Percentiles rank a stretch among this genome's conserved stretches.
Conservation (phyloP, 2,888 invertebrate genomes). For the Nymphalis urticae region DNA sequence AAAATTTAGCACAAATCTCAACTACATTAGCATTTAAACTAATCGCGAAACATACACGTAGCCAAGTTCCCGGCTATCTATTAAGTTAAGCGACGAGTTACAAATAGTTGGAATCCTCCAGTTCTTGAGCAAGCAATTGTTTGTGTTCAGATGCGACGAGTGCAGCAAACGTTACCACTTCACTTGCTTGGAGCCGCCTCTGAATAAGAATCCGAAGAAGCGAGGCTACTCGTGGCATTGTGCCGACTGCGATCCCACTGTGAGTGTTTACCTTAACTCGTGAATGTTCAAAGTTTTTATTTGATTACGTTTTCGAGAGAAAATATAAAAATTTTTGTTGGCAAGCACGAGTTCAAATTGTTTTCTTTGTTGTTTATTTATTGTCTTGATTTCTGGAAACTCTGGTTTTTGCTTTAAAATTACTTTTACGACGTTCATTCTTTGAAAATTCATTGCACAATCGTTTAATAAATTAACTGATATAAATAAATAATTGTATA, state of each 20-base stretch:
- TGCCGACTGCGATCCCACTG: constrained; percentile 96
- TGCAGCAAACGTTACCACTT: constrained; percentile 96
- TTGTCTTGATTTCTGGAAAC: no score
- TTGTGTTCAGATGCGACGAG: constrained; percentile 89
- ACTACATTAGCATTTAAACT: not conserved
- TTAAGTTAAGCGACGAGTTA: constrained; percentile 34
- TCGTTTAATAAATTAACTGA: no score
- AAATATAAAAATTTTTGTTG: not conserved
- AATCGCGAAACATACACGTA: not conserved
- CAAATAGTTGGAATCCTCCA: constrained; percentile 21
- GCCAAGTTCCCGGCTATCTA: constrained; percentile 29
- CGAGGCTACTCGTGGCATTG: constrained; percentile 98
- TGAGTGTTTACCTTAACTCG: constrained; percentile 64
- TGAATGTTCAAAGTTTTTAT: not conserved
- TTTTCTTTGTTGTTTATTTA: not conserved
- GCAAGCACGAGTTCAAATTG: not conserved
- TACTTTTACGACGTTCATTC: no score
- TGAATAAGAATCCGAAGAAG: constrained; percentile 96
- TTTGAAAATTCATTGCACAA: no score
- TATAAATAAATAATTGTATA: no score
- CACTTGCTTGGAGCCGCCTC: constrained; percentile 94
- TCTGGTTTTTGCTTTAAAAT: no score
- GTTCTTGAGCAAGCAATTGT: constrained; percentile 15
- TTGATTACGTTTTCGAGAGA: not conserved
- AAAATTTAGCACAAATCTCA: not conserved